These are phyloP conservation scores for Entomyzon cyanotis DNA, from an alignment of 2,113 vertebrate species.

Conservation along the genomic window DNA sequence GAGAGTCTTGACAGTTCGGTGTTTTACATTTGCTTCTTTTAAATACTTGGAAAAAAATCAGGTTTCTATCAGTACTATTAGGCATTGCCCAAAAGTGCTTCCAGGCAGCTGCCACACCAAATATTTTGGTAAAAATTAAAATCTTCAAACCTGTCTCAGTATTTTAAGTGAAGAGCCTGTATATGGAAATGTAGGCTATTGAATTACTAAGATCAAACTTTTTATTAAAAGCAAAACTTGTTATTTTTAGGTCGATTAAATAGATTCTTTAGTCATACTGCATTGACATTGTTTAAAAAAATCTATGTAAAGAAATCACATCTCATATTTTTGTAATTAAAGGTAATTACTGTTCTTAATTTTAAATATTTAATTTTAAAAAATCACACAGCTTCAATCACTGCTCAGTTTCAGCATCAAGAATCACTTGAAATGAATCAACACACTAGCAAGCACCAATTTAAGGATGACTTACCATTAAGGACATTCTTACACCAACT, in stretches of 20 bases:
- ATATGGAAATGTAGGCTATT: neutral
- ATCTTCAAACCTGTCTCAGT: neutral
- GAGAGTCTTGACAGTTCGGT: neutral
- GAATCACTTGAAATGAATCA: neutral
- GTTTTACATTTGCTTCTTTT: neutral
- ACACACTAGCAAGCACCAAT: neutral
- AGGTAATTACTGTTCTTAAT: constrained; percentile 9
- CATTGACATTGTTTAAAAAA: neutral
- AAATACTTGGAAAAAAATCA: neutral
- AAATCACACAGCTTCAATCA: neutral
- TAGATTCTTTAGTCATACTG: neutral
- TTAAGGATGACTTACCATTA: neutral
- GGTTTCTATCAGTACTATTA: neutral
- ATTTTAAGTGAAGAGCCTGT: neutral
- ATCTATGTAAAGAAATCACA: neutral
- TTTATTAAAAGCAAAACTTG: neutral
- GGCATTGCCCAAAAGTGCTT: neutral
- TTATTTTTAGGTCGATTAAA: constrained; percentile 3
- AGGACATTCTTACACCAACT: neutral
- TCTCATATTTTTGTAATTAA: constrained; percentile 15
- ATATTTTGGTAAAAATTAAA: neutral
- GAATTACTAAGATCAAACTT: neutral
- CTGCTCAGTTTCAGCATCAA: neutral
- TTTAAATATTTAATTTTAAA: neutral
- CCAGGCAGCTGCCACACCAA: neutral